Conservation (phyloP, 2,888 invertebrate species). For the Leptinotarsa haldemani region DNA sequence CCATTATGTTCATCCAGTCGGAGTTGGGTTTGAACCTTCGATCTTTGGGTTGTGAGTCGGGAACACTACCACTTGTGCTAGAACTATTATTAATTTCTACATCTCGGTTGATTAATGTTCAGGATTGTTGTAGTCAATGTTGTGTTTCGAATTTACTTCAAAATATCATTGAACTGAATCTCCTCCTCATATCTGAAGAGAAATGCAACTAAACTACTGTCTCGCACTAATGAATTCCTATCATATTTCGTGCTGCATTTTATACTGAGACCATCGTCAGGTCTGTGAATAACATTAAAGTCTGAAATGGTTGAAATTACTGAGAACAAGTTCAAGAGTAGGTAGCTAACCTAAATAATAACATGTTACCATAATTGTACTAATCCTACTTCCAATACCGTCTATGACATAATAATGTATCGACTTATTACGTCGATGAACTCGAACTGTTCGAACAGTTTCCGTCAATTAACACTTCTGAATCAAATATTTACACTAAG, state of each 20-base stretch:
- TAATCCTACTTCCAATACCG: conserved; percentile 50
- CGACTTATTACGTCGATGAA: conserved; percentile 20
- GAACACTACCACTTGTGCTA: no score
- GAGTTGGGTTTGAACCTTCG: no score
- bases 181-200: not conserved
- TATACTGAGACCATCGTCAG: conserved; percentile 19
- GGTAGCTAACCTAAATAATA: conserved; percentile 53
- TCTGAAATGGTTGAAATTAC: conserved; percentile 41
- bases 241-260: conserved; percentile 26
- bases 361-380: conserved; percentile 53
- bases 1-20: no score
- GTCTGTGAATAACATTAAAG: conserved; percentile 39
- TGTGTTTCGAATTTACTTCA: not conserved
- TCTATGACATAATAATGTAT: conserved; percentile 50
- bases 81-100: no score
- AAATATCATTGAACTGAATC: not conserved
- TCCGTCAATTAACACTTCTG: conserved; percentile 15
- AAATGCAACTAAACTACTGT: conserved; percentile 7
- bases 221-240: conserved; percentile 23
- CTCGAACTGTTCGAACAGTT: conserved; percentile 19
- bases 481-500: conserved; percentile 8
- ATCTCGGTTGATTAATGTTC: no score
- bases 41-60: no score
- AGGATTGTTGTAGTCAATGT: no score
- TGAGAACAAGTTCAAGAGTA: conserved; percentile 50